Evolutionary conservation across 2,888 invertebrate genomes (phyloP), one percentile per base, ranked within the genome.

Genomic region (Dioctria linearis): DNA sequence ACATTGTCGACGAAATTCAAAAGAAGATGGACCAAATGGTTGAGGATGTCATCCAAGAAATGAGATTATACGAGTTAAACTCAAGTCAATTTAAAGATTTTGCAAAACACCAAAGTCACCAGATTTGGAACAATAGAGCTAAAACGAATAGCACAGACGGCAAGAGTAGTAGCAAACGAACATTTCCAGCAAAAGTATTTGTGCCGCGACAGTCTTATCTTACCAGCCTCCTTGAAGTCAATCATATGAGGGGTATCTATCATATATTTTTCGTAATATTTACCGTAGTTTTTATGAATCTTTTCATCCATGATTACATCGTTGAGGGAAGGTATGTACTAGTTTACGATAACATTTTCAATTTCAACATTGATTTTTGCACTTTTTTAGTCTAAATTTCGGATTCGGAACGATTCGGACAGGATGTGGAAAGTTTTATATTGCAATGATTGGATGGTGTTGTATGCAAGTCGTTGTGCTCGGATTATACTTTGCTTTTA

Each of bases 251-350:
- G 85, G 94, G 96, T 3, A 93, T 97, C 83, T 95, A 96, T 87
- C 94, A 97, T 87, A 93, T 97, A 83, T 96, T 96, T 88, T 91
- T 94, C 67, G 94, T 94, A 25, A 93, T 94, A 83, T 90, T 97
- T 51, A 90, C 95, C 78, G 90, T 94, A 51, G 90, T 96, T 83
- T 91, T 95, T 75, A 89, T 95, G 80, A 93, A 96, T 85, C 94
- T 94, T 5, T 90, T 93, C 37, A 90, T 93, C 9, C 92, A 93
- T 85, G 96, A 96, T 86, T 91, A 94, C 85, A 90, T 95, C 80
- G 93, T 94, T 82, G 91, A 91, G 82, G 95, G 94, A 88, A 92
- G 92, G 96, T 95, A 90, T 93, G 5, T 49, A n/a, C 42, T 6
- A n/a, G 13, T 39, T 51, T 65, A 40, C 42, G n/a, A n/a, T 43